Base-by-base conservation (phyloP, 2,888 invertebrate genomes). In the Sesamia inferens region DNA sequence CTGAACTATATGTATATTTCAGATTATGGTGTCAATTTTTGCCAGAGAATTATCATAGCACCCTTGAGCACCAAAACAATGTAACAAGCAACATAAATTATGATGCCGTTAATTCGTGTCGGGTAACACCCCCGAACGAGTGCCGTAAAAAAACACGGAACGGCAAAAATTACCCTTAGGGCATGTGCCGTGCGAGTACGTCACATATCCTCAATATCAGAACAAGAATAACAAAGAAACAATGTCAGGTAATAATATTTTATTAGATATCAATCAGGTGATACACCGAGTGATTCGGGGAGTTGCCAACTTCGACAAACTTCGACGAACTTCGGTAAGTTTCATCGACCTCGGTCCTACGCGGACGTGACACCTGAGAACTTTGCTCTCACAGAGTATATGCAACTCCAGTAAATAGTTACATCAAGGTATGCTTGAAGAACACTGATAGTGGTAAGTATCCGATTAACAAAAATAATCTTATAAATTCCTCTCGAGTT, bases 201-300 rank as follows among this genome's bases (percentile, higher is more conserved):
- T 68, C 79, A 79, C 59, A 76, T 39, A n/a, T 58, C 42, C 11
- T 71, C 47, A 65, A 79, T 79, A 79, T 71, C 48, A 44, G 51
- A 76, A 81, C 71, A 84, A 73, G 66, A 73, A 75, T 62, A 76
- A 72, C 66, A 78, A 78, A 75, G 73, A 74, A 84, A 86, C 78
- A 80, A 77, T 80, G 72, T 74, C 63, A 68, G 63, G 51, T 75
- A 86, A 85, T 85, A 74, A 78, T 86, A 75, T 79, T 85, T 81
- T 73, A 83, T 86, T 82, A 76, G 72, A 48, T 78, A 79, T 76
- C 82, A 85, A 85, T 86, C 87, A 85, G 71, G 55, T 70, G 78
- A 83, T 76, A 80, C 74, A 68, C 67, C 65, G 57, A 77, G 71
- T 84, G 85, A 84, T 84, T 84, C 74, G 68, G 61, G 63, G 76